A percentile compares a stretch with the other conserved stretches of the same genome.
These are phyloP conservation scores for Endotricha flammealis DNA, from an alignment of 2,888 invertebrate genomes.

Conservation along the genomic window DNA sequence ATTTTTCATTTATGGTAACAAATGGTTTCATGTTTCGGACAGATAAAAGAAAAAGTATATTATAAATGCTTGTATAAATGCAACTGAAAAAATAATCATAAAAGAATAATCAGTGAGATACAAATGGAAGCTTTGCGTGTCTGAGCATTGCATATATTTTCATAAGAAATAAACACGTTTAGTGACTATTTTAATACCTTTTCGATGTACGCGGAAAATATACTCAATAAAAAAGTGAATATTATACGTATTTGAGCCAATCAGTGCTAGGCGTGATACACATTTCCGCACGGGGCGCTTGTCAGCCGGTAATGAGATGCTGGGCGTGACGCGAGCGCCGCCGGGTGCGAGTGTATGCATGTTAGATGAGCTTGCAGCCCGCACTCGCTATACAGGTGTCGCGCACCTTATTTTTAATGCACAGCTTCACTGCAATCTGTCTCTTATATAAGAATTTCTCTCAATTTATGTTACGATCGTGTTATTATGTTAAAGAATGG, in stretches of 20 bases:
- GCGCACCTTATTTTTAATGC: conserved; percentile 51
- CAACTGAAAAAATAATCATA: too few species aligned
- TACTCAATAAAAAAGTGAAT: too few species aligned
- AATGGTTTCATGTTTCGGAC: too few species aligned
- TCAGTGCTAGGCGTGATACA: conserved; percentile 16
- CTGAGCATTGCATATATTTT: too few species aligned
- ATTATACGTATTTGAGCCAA: conserved; percentile 11
- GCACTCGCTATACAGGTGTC: conserved; percentile 44
- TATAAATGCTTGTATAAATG: too few species aligned
- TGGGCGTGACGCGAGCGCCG: conserved; percentile 29
- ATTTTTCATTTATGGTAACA: neutral
- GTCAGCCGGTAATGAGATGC: conserved; percentile 40
- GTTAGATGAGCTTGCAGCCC: conserved; percentile 46
- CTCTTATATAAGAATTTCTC: conserved; percentile 11
- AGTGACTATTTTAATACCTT: too few species aligned
- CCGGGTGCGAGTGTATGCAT: conserved; percentile 49
- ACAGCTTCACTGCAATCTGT: conserved; percentile 38
- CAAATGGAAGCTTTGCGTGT: too few species aligned
- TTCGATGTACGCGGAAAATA: too few species aligned
- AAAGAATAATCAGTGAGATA: too few species aligned
- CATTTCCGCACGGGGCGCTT: conserved; percentile 11
- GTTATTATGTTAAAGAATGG: neutral
- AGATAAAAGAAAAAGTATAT: too few species aligned
- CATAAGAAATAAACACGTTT: too few species aligned
- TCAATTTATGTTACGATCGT: neutral